Evolutionary conservation across 2,888 invertebrate genomes (phyloP), one percentile per base, ranked within the genome.

Genomic region (Sphinx pinastri): DNA sequence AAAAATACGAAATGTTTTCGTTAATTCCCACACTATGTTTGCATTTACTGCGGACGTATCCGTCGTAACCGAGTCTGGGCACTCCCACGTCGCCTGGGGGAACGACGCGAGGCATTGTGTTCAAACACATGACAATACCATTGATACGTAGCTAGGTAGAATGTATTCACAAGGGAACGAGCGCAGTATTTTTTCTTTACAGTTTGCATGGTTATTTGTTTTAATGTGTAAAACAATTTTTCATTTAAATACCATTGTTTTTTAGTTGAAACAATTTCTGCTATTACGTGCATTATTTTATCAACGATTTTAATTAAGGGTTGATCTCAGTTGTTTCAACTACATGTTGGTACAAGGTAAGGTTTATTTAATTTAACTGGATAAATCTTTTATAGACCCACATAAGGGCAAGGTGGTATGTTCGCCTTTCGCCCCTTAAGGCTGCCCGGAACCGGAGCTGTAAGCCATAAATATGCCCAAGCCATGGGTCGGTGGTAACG

Each of bases 51-150:
- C 19, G 63, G 63, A 63, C 49, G 47, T 63, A 63, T 49, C 49
- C 67, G 49, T 52, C 45, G 68, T 68, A 75, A 71, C 73, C 71
- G 69, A 71, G 69, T 72, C 63, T 71, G 77, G 77, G 80, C 77
- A 75, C 79, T 80, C 82, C 76, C 77, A 51, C 73, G 73, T 74
- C 73, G 82, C 82, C 81, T 76, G 72, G 68, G 82, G 79, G 78
- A 58, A 19, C 76, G 68, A 70, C 72, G 74, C 76, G 68, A 70
- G 72, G 74, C 76, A 84, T 84, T 84, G 84, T 84, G 73, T 81
- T 81, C 81, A 78, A 31, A 69, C 63, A 68, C 31, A 68, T 52
- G 76, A 71, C 76, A 75, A 70, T 71, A 69, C 74, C 74, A 79
- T 74, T 71, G 70, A 69, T 74, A 73, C 68, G 55, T 73, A 68